phyloP scores from a whole-genome alignment of 2,888 invertebrate species.

The Eristalinus aeneus region DNA sequence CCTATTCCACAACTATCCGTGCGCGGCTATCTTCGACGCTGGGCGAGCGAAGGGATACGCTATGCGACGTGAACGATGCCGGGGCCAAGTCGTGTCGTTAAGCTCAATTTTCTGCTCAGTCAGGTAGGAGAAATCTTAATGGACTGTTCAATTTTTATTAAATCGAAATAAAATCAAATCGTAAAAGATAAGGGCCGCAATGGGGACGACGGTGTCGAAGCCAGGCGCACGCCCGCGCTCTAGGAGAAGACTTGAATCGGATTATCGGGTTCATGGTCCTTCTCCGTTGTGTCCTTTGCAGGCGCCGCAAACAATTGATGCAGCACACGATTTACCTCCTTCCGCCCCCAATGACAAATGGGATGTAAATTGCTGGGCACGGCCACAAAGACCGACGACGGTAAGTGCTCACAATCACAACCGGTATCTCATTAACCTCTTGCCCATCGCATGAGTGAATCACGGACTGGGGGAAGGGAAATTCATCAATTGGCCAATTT shows the following conservation, averaged over 20 bases:
- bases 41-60: conserved; percentile 16
- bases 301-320: conserved; percentile 14
- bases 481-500: conserved; percentile 69
- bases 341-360: conserved; percentile 45
- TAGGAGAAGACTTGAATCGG: conserved; percentile 57
- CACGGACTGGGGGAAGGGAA: neutral
- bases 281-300: conserved; percentile 19
- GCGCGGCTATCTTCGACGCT: conserved; percentile 26
- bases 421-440: conserved; percentile 56
- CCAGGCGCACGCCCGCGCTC: neutral
- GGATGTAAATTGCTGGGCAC: conserved; percentile 58
- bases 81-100: conserved; percentile 61
- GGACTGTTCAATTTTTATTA: conserved; percentile 76
- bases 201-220: neutral
- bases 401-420: conserved; percentile 56
- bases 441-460: neutral
- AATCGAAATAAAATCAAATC: conserved; percentile 45
- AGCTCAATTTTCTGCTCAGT: conserved; percentile 73
- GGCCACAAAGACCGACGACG: conserved; percentile 29
- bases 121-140: conserved; percentile 77
- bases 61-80: conserved; percentile 39
- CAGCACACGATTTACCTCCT: conserved; percentile 2
- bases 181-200: neutral
- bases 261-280: conserved; percentile 49
- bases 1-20: too few species aligned